Evolutionary conservation across 2,797 vertebrate genomes (phyloP), one percentile per base, ranked within the genome.

Genomic region (Sebastes aleutianus): DNA sequence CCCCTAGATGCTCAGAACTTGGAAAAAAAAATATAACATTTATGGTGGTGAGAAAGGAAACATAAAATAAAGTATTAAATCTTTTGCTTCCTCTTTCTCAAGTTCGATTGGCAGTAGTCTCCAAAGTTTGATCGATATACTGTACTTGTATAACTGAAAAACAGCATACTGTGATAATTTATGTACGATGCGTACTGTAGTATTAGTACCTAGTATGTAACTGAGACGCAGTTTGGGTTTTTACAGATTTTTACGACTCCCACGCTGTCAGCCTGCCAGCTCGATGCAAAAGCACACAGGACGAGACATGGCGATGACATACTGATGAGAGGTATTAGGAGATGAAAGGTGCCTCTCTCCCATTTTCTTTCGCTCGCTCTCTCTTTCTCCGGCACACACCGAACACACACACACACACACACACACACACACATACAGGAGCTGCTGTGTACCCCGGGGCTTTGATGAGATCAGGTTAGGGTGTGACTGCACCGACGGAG

Each of bases 381-480:
- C 69, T 74, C 66, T 61, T 57, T 73, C 29, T 9, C 70, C 58
- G 70, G 58, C 62, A 66, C 62, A 59, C 69, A 66, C 56, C 18
- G 5, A 65, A 39, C 78, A 70, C 6, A 36, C 32, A 54, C 66
- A 34, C 32, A 34, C 54, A 74, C 6, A 34, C 54, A 74, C 6
- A 34, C 32, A 34, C 54, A 26, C 24, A 74, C 5, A 82, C 65
- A 78, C 85, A 79, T 36, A 83, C 73, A 85, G 88, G 71, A 86
- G 88, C 82, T 78, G 82, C 80, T 84, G 87, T 87, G 75, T 69
- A 43, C 32, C 76, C 59, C 29, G 3, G 47, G 71, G 79, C 87
- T 80, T 74, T 80, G 80, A 90, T 92, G 89, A 92, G 85, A 90
- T 92, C 84, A 94, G 89, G 87, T 92, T 89, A 85, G 91, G 85